phyloP scores from a whole-genome alignment of 1,140 invertebrate genomes.

The Potamilus streckersoni region DNA sequence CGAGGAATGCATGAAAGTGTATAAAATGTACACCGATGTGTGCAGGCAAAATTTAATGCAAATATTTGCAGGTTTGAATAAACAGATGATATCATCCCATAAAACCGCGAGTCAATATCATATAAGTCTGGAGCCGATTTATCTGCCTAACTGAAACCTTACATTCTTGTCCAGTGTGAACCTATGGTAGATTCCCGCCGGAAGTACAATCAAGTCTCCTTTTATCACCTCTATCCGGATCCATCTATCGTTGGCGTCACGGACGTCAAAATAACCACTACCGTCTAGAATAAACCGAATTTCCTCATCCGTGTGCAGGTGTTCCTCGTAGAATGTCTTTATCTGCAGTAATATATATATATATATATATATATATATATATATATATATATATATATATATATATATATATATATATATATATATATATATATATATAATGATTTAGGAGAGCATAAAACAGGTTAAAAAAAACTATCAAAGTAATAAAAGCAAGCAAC shows the following conservation, averaged over 20 bases:
- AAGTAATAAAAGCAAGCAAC: too few relatives aligned
- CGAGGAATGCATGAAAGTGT: too few relatives aligned
- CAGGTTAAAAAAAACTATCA: too few relatives aligned
- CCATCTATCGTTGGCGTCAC: constrained; percentile 86
- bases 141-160: constrained; percentile 16
- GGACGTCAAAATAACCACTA: constrained; percentile 96
- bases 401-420: neutral
- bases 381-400: neutral
- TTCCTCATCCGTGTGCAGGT: constrained; percentile 98
- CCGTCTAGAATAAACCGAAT: constrained; percentile 89
- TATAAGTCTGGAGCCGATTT: too few relatives aligned
- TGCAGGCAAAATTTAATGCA: too few relatives aligned
- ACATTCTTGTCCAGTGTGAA: constrained; percentile 87
- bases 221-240: constrained; percentile 87
- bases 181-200: constrained; percentile 96
- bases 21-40: too few relatives aligned
- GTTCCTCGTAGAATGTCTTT: constrained; percentile 92
- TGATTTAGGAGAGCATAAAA: too few relatives aligned
- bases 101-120: too few relatives aligned
- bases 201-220: constrained; percentile 93
- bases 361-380: neutral
- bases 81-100: too few relatives aligned
- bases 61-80: too few relatives aligned
- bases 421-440: too few relatives aligned
- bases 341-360: constrained; percentile 70